Evolutionary conservation across 2,888 invertebrate species (phyloP).

Genomic region (Hirtodrosophila cameraria): DNA sequence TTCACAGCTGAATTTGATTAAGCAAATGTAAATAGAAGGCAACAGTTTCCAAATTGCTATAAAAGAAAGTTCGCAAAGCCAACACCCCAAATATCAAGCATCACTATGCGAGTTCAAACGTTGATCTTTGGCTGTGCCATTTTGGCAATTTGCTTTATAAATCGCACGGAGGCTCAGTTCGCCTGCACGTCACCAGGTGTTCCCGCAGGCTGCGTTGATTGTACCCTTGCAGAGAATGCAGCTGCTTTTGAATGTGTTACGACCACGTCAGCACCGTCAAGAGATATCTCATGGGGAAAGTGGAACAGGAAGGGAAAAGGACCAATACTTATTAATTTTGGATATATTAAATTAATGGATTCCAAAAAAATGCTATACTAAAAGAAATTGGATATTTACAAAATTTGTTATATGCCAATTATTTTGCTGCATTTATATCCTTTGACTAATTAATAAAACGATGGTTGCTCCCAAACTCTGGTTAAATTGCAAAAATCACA

Average conservation of each 20-base stretch:
- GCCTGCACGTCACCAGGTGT: no score
- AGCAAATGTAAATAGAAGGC: no score
- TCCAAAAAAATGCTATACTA: neutral
- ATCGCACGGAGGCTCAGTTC: neutral
- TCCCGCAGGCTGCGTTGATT: neutral
- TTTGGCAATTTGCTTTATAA: neutral
- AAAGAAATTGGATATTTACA: no score
- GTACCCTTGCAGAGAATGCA: neutral
- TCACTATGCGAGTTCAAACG: constrained; percentile 15
- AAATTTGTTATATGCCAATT: no score
- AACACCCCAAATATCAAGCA: neutral
- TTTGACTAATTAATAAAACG: no score
- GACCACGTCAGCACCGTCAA: neutral
- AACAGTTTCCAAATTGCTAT: neutral
- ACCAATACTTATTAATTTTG: constrained; percentile 13
- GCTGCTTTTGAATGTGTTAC: neutral
- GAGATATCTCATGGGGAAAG: neutral
- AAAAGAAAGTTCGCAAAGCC: neutral
- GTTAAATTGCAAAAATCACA: no score
- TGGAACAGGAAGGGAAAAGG: neutral
- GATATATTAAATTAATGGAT: constrained; percentile 3
- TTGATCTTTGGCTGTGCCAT: constrained; percentile 11
- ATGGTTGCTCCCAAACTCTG: no score
- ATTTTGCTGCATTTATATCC: no score
- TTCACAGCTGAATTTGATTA: constrained; percentile 2